phyloP scores from a whole-genome alignment of 2,888 invertebrate species.

The Lydus trimaculatus region DNA sequence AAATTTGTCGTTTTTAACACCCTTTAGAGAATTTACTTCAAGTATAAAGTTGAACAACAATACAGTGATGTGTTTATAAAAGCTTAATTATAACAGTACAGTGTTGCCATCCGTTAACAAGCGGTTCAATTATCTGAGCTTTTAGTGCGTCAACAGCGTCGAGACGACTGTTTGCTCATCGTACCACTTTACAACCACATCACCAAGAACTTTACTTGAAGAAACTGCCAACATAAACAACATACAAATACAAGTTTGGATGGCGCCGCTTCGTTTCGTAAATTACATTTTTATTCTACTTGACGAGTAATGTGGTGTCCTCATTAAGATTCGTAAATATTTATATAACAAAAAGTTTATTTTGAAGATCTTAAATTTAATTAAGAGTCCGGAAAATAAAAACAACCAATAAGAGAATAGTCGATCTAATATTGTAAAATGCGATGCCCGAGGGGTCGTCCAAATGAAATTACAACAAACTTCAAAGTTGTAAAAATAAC shows the following conservation, averaged over 20 bases:
- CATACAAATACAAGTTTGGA: constrained; percentile 27
- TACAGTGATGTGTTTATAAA: constrained; percentile 37
- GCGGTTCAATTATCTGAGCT: constrained; percentile 45
- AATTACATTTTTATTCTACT: constrained; percentile 22
- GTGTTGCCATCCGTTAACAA: constrained; percentile 40
- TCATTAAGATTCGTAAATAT: constrained; percentile 8
- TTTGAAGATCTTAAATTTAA: too few species aligned
- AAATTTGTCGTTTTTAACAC: neutral
- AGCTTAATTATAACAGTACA: constrained; percentile 41
- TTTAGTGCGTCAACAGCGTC: constrained; percentile 41
- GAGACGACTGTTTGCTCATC: constrained; percentile 37
- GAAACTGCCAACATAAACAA: constrained; percentile 37
- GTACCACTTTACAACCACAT: constrained; percentile 34
- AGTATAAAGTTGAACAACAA: constrained; percentile 30
- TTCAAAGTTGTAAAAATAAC: too few species aligned
- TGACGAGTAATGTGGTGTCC: neutral
- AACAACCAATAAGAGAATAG: too few species aligned
- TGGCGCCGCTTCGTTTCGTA: constrained; percentile 21
- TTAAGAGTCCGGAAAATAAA: too few species aligned
- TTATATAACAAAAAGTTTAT: neutral
- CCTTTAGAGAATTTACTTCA: constrained; percentile 32
- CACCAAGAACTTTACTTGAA: constrained; percentile 34
- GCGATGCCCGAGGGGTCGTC: too few species aligned
- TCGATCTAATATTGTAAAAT: neutral
- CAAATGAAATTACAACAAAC: too few species aligned